Conservation (phyloP, 2,113 vertebrate genomes). For the Oncorhynchus gorbuscha region DNA sequence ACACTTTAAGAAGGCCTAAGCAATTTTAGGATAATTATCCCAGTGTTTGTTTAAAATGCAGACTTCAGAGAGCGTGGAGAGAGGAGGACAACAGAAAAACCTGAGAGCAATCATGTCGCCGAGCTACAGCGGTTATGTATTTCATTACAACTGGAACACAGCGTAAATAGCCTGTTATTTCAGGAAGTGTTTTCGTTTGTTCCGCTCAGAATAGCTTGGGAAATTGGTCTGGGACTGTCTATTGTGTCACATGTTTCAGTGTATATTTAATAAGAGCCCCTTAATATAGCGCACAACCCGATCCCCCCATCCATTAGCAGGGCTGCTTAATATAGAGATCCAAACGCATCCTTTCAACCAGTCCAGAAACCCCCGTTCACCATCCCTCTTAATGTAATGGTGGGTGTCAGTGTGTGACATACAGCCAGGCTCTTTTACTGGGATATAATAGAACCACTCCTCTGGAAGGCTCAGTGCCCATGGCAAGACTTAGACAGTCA, state of each 20-base stretch:
- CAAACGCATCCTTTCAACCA: conserved; percentile 43
- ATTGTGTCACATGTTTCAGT: conserved; percentile 26
- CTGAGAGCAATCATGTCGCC: conserved; percentile 27
- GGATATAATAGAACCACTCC: conserved; percentile 48
- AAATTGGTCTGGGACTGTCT: conserved; percentile 24
- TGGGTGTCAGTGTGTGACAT: conserved; percentile 49
- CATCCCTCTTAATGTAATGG: conserved; percentile 16
- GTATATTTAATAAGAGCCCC: conserved; percentile 38
- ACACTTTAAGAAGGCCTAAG: conserved; percentile 11
- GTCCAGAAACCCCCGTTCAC: conserved; percentile 15
- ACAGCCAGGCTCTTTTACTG: conserved; percentile 32
- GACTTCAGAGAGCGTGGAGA: conserved; percentile 27
- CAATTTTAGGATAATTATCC: conserved; percentile 56
- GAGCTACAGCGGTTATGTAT: conserved; percentile 27
- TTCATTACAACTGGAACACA: conserved; percentile 46
- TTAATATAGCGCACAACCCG: conserved; percentile 48
- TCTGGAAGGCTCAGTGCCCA: conserved; percentile 33
- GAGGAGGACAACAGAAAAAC: conserved; percentile 20
- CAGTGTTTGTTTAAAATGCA: conserved; percentile 44
- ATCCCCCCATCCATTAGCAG: conserved; percentile 28
- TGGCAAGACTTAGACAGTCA: conserved; percentile 19
- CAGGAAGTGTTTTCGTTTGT: conserved; percentile 17
- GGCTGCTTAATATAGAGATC: conserved; percentile 44
- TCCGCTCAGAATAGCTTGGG: conserved; percentile 23
- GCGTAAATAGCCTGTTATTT: conserved; percentile 48